Evolutionary conservation across 2,113 vertebrate genomes (phyloP).

Genomic region (Gallinago paraguaiae): DNA sequence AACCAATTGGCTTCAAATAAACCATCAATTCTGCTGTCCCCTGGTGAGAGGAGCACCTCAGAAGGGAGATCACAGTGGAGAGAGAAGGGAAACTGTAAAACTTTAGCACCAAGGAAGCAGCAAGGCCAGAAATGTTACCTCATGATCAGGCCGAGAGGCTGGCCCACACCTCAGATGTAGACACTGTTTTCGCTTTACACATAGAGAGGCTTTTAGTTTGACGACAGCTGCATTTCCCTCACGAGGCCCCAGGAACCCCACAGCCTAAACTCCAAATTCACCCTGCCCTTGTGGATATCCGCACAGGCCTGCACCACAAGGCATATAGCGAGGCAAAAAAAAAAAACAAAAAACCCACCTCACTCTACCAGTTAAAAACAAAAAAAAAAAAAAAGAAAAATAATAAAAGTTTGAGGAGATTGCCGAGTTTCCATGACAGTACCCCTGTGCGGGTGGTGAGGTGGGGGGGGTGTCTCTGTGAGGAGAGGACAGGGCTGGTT

Average conservation of each 20-base stretch:
- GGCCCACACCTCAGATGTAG: neutral
- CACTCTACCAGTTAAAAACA: neutral
- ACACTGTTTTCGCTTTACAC: neutral
- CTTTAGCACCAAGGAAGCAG: neutral
- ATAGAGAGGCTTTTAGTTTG: neutral
- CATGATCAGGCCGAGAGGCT: accelerated
- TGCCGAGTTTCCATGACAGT: neutral
- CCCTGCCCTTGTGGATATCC: accelerated
- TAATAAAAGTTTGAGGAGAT: no score
- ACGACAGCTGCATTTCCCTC: neutral
- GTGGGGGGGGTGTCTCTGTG: neutral
- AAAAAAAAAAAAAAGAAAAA: no score
- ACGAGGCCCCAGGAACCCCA: neutral
- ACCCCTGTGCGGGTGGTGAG: accelerated
- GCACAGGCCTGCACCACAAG: accelerated
- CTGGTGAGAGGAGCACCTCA: accelerated
- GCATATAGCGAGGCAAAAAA: accelerated
- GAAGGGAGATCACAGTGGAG: neutral
- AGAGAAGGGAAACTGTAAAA: neutral
- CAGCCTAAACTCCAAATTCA: neutral
- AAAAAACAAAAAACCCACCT: neutral
- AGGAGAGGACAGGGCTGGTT: neutral
- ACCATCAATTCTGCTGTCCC: neutral
- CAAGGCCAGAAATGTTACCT: accelerated
- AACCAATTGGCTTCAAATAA: neutral